Evolutionary conservation across 37 sponge, comb jelly and placozoan species (phyloP).

Genomic region (Cliona cf. orientalis): DNA sequence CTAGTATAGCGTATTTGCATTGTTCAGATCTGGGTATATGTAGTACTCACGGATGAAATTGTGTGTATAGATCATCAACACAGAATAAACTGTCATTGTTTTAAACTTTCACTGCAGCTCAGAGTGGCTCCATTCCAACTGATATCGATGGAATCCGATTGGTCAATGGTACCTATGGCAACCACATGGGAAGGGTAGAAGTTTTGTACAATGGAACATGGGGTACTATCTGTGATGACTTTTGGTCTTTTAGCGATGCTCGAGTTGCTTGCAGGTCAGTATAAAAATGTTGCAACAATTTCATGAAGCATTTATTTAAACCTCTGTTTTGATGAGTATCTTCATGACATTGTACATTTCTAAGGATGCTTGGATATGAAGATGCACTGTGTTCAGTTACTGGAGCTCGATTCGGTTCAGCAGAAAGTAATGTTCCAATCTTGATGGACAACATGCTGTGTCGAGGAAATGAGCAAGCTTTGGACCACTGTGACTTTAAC

Average conservation of each 20-base stretch:
- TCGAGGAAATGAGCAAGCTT: constrained; percentile 8
- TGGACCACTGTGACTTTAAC: constrained; percentile 26
- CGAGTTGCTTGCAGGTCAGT: constrained; percentile 39
- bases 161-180: constrained; percentile 11
- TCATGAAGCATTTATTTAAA: too few relatives aligned
- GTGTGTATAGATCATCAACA: too few relatives aligned
- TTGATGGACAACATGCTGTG: constrained; percentile 26
- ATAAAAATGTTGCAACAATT: background rate
- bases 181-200: constrained; percentile 30
- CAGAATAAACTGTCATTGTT: too few relatives aligned
- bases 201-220: constrained; percentile 29
- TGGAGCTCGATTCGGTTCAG: background rate
- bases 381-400: constrained; percentile 5
- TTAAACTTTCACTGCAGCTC: too few relatives aligned
- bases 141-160: constrained; percentile 18
- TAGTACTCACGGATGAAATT: too few relatives aligned
- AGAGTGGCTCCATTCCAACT: too few relatives aligned
- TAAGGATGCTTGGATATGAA: constrained; percentile 33
- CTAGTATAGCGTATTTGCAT: too few relatives aligned
- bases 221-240: constrained; percentile 33
- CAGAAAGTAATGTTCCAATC: constrained; percentile 5
- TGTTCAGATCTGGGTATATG: too few relatives aligned
- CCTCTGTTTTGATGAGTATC: too few relatives aligned
- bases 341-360: too few relatives aligned
- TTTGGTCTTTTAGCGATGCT: constrained; percentile 17